These are phyloP conservation scores for Ostrea denselamellosa DNA, from an alignment of 1,140 invertebrate species.

Conservation along the genomic window DNA sequence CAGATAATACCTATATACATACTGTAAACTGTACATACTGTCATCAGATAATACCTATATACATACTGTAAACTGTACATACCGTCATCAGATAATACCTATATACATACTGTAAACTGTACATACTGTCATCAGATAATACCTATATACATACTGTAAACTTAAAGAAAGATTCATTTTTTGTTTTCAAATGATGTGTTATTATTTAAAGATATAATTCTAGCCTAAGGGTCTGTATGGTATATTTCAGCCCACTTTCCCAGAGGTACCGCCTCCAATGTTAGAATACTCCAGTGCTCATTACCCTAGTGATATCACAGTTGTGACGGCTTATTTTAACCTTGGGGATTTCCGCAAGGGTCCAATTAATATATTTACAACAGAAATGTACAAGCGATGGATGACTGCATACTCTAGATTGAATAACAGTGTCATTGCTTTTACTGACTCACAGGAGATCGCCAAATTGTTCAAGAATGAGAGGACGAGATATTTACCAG, in stretches of 20 bases:
- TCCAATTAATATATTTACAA: slow-evolving; percentile 52
- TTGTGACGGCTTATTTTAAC: slow-evolving; percentile 70
- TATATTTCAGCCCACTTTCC: not conserved
- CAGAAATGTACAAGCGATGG: slow-evolving; percentile 63
- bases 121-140: too few relatives aligned
- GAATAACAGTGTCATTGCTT: slow-evolving; percentile 66
- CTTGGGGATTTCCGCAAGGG: slow-evolving; percentile 66
- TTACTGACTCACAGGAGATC: slow-evolving; percentile 63
- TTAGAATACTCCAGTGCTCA: not conserved
- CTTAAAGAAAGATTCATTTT: too few relatives aligned
- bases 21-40: too few relatives aligned
- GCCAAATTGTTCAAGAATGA: slow-evolving; percentile 44
- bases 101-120: too few relatives aligned
- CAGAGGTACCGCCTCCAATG: slow-evolving; percentile 14
- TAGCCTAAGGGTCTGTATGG: not conserved
- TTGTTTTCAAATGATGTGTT: not conserved
- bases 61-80: too few relatives aligned
- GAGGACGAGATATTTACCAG: slow-evolving; percentile 53
- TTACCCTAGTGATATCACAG: slow-evolving; percentile 55
- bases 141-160: too few relatives aligned
- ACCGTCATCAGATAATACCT: too few relatives aligned
- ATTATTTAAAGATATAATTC: not conserved
- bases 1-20: too few relatives aligned
- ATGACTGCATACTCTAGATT: slow-evolving; percentile 65
- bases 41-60: too few relatives aligned